Evolutionary conservation across 2,797 vertebrate genomes (phyloP), one percentile per base, ranked within the genome.

Genomic region (Sandelia bainsii): DNA sequence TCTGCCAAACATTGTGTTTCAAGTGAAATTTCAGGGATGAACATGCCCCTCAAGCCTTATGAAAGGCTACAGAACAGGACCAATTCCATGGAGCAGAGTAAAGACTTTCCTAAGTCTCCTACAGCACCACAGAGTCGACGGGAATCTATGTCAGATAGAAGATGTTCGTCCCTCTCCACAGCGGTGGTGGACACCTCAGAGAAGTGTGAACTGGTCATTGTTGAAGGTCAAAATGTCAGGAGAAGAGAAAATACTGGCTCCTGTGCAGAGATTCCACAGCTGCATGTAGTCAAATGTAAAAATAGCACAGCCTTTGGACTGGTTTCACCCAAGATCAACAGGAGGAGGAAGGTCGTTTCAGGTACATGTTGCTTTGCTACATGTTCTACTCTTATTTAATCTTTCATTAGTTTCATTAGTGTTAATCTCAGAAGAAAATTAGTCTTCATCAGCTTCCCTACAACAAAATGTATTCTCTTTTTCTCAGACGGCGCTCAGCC

Each of bases 251-350:
- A 75, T 8, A 59, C 39, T 7, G 77, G 84, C 12, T 76, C 79
- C 23, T 46, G 56, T 54, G 75, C 85, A 5, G 93, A 93, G 75
- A 83, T 94, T 63, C 93, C 94, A 6, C 91, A 90, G 80, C 84
- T 95, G 1, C 94, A 95, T 70, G 92, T 94, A 68, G 91, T 93
- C 45, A 93, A 94, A 58, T 94, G 92, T 78, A 94, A 93, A 86
- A 94, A 95, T 59, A 93, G 89, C 75, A 94, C 92, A 0, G 89
- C 93, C 17, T 95, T 94, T 46, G 83, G 92, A 60, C 83, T 95
- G 22, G 92, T 95, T 69, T 96, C 94, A 62, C 94, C 95, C 20
- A 95, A 95, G 85, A 77, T 92, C 72, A 92, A 68, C 88, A 91
- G 92, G 83, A 87, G 82, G 67, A 93, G 81, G 70, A 59, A 75